Percentiles rank a stretch among this genome's conserved stretches.
These are phyloP conservation scores for Amiota mariae DNA, from an alignment of 2,888 invertebrate genomes.

Conservation along the genomic window DNA sequence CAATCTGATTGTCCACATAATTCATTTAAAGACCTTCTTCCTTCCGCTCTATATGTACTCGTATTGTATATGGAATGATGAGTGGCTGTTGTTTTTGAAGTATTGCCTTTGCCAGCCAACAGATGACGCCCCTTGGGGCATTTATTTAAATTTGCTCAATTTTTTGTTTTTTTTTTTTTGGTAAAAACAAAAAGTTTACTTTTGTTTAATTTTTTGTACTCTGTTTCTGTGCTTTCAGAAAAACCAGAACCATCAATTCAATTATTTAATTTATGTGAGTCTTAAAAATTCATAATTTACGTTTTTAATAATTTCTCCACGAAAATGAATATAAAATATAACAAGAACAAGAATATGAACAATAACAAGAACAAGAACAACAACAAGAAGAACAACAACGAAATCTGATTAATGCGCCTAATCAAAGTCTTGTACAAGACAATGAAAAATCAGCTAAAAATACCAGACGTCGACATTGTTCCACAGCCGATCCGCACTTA, in stretches of 20 bases:
- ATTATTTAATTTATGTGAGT: slow-evolving; percentile 12
- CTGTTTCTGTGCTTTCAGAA: neutral
- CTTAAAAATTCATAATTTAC: slow-evolving; percentile 13
- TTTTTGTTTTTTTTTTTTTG: too few relatives aligned
- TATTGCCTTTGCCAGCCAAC: too few relatives aligned
- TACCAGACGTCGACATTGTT: neutral
- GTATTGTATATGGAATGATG: too few relatives aligned
- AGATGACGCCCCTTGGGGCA: too few relatives aligned
- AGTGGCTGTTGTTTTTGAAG: too few relatives aligned
- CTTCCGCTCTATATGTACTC: too few relatives aligned
- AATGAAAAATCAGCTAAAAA: slow-evolving; percentile 23
- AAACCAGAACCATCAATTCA: neutral
- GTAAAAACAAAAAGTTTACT: too few relatives aligned
- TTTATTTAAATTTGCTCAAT: too few relatives aligned
- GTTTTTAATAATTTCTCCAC: slow-evolving; percentile 16
- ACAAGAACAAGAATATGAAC: neutral
- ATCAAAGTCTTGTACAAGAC: slow-evolving; percentile 9
- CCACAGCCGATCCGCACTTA: neutral
- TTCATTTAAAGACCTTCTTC: too few relatives aligned
- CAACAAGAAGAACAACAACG: neutral
- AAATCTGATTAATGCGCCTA: slow-evolving; percentile 21
- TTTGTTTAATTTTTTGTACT: too few relatives aligned
- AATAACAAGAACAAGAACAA: neutral
- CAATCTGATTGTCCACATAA: too few relatives aligned
- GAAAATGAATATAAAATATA: neutral